Evolutionary conservation across 2,797 vertebrate genomes (phyloP), one percentile per base, ranked within the genome.

Genomic region (Cephalopachus bancanus): DNA sequence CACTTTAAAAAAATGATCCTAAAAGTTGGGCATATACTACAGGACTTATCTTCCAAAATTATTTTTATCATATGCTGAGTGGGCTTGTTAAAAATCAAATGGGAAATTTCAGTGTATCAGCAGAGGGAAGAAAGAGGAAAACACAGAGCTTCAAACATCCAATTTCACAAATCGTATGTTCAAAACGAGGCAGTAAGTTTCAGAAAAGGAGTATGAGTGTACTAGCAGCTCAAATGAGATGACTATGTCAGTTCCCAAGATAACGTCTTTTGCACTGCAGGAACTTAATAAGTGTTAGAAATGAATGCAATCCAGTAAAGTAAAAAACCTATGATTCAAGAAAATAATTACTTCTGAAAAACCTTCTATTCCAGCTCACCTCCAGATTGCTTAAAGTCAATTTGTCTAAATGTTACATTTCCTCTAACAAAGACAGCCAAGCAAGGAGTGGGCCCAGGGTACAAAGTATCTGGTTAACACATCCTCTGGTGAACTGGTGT

Each of bases 321-420:
- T 49, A 60, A 76, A 88, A 89, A 76, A 71, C 6, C 26, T 62
- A 67, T 69, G 81, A 84, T 9, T 94, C 65, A 84, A 83, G 81
- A 91, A 89, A 83, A 95, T 85, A 95, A 95, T 90, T 72, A 93
- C 85, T 91, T 76, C 90, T 96, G 80, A 96, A 93, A 97, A 98
- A 84, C 44, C 51, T 74, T 93, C 95, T 85, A 65, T 93, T 92
- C 88, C 62, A 87, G 94, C 71, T 97, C 67, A 89, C 80, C 83
- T 93, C 89, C 90, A 87, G 85, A 95, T 78, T 96, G 91, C 97
- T 92, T 96, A 86, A 96, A 96, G 87, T 94, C 85, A 83, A 53
- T 95, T 60, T 93, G 72, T 95, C 95, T 95, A 90, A 81, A 94
- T 75, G 96, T 57, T 81, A 60, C 79, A 97, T 91, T 97, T 94